Percentiles rank a stretch among this genome's conserved stretches.
Conservation (phyloP, 1,140 invertebrate genomes). For the Drosophila nasuta region DNA sequence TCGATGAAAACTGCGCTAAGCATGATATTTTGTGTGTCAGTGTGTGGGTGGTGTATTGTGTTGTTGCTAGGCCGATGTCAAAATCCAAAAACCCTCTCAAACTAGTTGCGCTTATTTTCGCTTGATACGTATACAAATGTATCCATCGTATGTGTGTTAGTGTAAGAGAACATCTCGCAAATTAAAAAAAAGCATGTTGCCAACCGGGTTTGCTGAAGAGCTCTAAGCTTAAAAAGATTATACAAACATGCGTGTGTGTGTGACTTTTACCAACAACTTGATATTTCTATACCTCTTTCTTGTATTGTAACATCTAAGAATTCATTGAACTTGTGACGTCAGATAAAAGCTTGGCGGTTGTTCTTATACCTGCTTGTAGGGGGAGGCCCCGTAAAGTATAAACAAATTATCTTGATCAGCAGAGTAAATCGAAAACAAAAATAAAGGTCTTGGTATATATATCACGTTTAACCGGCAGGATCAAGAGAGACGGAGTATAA, state of each 20-base stretch:
- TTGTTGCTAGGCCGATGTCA: constrained; percentile 52
- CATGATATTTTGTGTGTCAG: constrained; percentile 20
- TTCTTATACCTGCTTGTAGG: background rate
- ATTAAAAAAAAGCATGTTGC: constrained; percentile 62
- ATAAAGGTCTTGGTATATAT: no score
- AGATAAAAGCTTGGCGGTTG: background rate
- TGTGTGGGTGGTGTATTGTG: constrained; percentile 64
- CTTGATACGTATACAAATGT: constrained; percentile 1
- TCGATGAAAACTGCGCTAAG: constrained; percentile 26
- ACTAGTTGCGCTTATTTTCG: constrained; percentile 66
- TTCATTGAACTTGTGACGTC: constrained; percentile 57
- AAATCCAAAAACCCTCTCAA: constrained; percentile 61
- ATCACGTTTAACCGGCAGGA: no score
- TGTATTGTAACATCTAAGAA: constrained; percentile 19
- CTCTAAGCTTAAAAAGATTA: constrained; percentile 29
- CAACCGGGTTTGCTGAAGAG: constrained; percentile 47
- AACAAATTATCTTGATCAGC: no score
- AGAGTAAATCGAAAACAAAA: no score
- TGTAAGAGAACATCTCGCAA: constrained; percentile 29
- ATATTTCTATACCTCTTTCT: constrained; percentile 41
- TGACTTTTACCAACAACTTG: constrained; percentile 38
- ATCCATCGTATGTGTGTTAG: constrained; percentile 5
- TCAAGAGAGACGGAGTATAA: no score
- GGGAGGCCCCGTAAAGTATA: no score
- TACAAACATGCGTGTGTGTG: constrained; percentile 14